Evolutionary conservation across 2,888 invertebrate genomes (phyloP).

Genomic region (Aporophyla lueneburgensis): DNA sequence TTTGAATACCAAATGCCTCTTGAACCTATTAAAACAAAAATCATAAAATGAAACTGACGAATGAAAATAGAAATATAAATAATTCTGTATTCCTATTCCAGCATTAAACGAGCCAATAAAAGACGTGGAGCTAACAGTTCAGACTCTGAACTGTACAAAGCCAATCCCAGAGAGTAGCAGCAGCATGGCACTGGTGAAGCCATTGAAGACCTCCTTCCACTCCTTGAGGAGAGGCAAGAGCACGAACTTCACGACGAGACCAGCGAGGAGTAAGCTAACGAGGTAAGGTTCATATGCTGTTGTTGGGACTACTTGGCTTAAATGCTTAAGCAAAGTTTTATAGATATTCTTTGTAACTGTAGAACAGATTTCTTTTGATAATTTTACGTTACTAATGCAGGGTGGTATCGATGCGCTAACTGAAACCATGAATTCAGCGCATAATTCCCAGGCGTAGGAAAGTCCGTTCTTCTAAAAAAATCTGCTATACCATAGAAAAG

Average conservation of each 20-base stretch:
- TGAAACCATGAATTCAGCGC: no score
- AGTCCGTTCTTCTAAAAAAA: no score
- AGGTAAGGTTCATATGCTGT: conserved; percentile 76
- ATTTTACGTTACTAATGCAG: neutral
- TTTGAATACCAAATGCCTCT: neutral
- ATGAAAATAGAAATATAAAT: neutral
- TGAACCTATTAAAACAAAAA: neutral
- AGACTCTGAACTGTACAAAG: conserved; percentile 94
- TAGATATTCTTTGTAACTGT: conserved; percentile 9
- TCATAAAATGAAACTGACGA: neutral
- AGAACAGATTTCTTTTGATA: neutral
- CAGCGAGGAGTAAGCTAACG: conserved; percentile 85
- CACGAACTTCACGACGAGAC: conserved; percentile 76
- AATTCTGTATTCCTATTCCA: conserved; percentile 74
- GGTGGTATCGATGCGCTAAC: no score
- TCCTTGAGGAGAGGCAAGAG: conserved; percentile 84
- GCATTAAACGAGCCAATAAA: conserved; percentile 95
- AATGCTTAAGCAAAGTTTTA: conserved; percentile 13
- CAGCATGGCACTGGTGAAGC: conserved; percentile 79
- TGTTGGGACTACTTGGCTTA: neutral
- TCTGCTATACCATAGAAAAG: no score
- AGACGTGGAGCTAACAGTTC: conserved; percentile 97
- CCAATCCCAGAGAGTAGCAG: conserved; percentile 83
- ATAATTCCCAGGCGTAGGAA: no score
- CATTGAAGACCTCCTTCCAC: conserved; percentile 84